These are phyloP conservation scores for Nesogale talazaci DNA, from an alignment of 2,113 vertebrate genomes.

Conservation along the genomic window DNA sequence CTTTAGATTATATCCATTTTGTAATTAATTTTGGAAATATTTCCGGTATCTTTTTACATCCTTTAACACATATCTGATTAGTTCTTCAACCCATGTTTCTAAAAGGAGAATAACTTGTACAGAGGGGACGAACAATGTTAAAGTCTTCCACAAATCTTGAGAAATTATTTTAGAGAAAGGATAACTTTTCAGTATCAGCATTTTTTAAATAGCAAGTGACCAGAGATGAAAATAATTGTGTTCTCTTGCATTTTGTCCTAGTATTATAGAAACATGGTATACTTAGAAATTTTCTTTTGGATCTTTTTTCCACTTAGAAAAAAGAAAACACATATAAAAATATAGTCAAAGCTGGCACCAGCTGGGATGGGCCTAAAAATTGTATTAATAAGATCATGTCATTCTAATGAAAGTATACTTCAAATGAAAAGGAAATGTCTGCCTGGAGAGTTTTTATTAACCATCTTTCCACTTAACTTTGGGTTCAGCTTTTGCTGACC, in stretches of 20 bases:
- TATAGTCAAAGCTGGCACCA: constrained; percentile 68
- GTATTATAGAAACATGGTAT: not conserved
- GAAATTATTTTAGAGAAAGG: not conserved
- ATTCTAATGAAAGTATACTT: constrained; percentile 79
- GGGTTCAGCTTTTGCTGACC: constrained; percentile 86
- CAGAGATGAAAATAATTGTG: not conserved
- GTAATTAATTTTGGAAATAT: not conserved
- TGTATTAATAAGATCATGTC: constrained; percentile 72
- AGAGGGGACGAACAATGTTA: not conserved
- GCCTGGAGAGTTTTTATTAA: constrained; percentile 81
- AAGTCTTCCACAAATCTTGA: not conserved
- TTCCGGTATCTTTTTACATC: not conserved
- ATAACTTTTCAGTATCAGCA: not conserved
- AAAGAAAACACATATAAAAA: constrained; percentile 69
- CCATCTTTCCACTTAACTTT: constrained; percentile 68
- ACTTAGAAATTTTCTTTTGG: not conserved
- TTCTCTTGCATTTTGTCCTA: not conserved
- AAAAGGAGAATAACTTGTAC: not conserved
- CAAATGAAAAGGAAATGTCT: constrained; percentile 85
- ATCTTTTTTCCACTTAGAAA: not conserved
- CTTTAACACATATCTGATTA: not conserved
- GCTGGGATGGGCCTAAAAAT: constrained; percentile 66
- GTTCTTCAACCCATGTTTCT: constrained; percentile 19
- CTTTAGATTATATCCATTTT: constrained; percentile 19
- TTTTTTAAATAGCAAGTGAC: constrained; percentile 18